phyloP scores from a whole-genome alignment of 2,113 vertebrate genomes.

The Cygnus atratus region DNA sequence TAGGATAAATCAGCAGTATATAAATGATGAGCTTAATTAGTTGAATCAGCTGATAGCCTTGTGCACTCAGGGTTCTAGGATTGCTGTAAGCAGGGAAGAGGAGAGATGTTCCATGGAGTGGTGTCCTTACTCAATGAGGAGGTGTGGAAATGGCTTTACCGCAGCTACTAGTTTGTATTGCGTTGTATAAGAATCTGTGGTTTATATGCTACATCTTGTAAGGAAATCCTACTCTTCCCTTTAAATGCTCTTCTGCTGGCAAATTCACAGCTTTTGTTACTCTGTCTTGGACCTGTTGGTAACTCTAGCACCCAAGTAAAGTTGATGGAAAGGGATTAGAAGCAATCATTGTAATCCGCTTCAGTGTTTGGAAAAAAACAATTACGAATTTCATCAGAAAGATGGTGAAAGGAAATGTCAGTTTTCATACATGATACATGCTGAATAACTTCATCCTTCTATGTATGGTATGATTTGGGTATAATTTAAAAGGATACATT shows the following conservation, averaged over 20 bases:
- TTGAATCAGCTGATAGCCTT: not conserved
- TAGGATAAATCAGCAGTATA: not conserved
- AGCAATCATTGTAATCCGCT: not conserved
- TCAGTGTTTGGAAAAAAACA: not conserved
- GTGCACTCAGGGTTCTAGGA: not conserved
- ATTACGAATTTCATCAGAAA: not conserved
- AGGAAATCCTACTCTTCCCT: not conserved
- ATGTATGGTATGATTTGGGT: not conserved
- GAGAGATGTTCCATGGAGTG: not conserved
- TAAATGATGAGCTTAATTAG: not conserved
- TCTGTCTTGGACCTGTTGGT: not conserved
- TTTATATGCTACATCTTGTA: not conserved
- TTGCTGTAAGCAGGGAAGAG: not conserved
- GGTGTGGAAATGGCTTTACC: not conserved
- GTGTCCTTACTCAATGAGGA: not conserved
- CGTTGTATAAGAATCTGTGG: not conserved
- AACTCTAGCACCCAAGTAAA: not conserved
- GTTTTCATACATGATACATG: not conserved
- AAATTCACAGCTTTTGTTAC: not conserved
- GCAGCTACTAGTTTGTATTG: not conserved
- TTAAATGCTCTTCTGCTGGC: not conserved
- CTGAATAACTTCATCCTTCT: not conserved
- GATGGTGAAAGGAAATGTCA: not conserved
- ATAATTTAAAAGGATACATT: not conserved
- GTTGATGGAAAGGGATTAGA: not conserved